Evolutionary conservation across 1,140 invertebrate species (phyloP).

Genomic region (Pseudobourletiella spinata): DNA sequence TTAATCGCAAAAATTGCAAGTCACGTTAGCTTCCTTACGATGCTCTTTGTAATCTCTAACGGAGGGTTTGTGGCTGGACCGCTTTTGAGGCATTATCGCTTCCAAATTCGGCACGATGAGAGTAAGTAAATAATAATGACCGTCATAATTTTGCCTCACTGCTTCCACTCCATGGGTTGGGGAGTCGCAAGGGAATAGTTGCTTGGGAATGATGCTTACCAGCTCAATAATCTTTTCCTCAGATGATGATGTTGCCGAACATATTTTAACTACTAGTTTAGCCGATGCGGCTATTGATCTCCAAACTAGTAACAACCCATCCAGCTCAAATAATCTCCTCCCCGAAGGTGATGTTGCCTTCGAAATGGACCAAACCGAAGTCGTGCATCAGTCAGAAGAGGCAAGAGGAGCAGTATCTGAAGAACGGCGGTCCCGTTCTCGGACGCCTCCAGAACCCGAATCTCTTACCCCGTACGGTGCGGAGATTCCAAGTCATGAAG

Average conservation of each 20-base stretch:
- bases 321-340: too few relatives aligned
- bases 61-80: conserved; percentile 22
- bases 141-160: not conserved
- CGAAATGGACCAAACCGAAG: not conserved
- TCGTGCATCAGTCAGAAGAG: not conserved
- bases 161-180: not conserved
- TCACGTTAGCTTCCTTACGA: conserved; percentile 19
- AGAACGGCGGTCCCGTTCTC: not conserved
- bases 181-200: too few relatives aligned
- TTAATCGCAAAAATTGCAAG: conserved; percentile 25
- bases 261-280: not conserved
- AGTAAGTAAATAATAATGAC: not conserved
- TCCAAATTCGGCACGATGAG: not conserved
- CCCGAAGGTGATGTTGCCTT: too few relatives aligned
- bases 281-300: not conserved
- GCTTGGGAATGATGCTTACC: too few relatives aligned
- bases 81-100: conserved; percentile 11
- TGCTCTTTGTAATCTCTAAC: conserved; percentile 30
- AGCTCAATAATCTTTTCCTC: not conserved
- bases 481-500: conserved; percentile 13
- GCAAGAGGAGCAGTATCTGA: not conserved
- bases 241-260: not conserved
- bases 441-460: conserved; percentile 18
- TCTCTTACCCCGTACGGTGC: conserved; percentile 18
- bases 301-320: not conserved